Evolutionary conservation across 2,797 vertebrate genomes (phyloP), one percentile per base, ranked within the genome.

Genomic region (Ataeniobius toweri): DNA sequence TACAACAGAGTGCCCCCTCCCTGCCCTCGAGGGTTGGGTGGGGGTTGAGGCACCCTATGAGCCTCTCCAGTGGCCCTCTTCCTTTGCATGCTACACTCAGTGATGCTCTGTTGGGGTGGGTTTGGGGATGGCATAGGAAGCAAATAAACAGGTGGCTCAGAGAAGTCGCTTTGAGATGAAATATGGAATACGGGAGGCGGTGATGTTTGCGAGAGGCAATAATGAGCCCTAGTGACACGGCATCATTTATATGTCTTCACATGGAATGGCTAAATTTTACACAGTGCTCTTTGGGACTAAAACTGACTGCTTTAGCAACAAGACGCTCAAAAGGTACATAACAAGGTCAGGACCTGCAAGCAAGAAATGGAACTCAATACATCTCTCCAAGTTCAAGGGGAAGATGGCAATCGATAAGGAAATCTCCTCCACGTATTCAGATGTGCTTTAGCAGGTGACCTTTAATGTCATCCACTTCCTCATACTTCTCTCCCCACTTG

Each of bases 1-100:
- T 90, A 90, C 89, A 91, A 84, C 85, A 58, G 74, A 53, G 80
- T 86, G 84, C 84, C 90, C 91, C 84, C 80, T 80, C 84, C 86
- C 86, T 84, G 86, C 84, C 89, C 90, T 88, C 81, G 80, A 77
- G 81, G 28, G 24, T n/a, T 13, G 59, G 24, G 39, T 36, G 2
- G 70, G 56, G 24, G n/a, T 10, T 14, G 28, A 26, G 68, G 58
- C 26, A 61, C 71, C 77, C 53, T 48, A 85, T 53, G 59, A 80
- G 55, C 85, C 89, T 88, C 92, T 90, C 87, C 74, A 73, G 91
- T 93, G 88, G 87, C 81, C 24, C 16, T 80, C 80, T 84, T 85
- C 80, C 73, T 79, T 74, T 79, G 55, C 82, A 80, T 44, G 46
- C 81, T n/a, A n/a, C 82, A 75, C 81, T 85, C 71, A 39, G 82